Evolutionary conservation across 1,140 invertebrate species (phyloP).

Genomic region (Liolophura sinensis): DNA sequence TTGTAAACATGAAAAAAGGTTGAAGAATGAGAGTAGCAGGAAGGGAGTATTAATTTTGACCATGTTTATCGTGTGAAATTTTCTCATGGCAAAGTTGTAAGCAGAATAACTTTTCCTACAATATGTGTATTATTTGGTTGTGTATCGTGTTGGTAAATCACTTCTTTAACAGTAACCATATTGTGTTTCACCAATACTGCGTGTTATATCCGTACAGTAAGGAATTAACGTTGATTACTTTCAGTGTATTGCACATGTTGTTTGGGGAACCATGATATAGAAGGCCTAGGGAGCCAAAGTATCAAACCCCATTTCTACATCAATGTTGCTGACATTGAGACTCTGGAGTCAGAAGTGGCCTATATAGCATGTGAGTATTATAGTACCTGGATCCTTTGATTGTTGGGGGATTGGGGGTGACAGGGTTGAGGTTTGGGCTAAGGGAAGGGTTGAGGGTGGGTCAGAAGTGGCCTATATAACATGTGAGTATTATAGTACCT

Average conservation of each 20-base stretch:
- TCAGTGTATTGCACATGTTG: slow-evolving; percentile 61
- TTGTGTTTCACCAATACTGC: slow-evolving; percentile 3
- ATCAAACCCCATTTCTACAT: slow-evolving; percentile 59
- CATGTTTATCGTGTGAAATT: no score
- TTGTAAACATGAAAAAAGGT: no score
- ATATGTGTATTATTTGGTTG: no score
- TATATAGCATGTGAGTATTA: slow-evolving; percentile 58
- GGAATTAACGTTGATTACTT: slow-evolving; percentile 18
- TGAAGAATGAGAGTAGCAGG: no score
- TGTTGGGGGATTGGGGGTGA: no score
- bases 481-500: not conserved
- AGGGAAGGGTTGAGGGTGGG: no score
- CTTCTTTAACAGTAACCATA: not conserved
- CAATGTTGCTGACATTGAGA: slow-evolving; percentile 60
- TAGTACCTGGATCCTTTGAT: not conserved
- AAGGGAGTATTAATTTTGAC: no score
- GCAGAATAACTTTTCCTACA: no score
- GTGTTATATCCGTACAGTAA: not conserved
- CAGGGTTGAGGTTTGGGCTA: no score
- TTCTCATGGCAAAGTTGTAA: no score
- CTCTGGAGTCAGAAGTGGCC: slow-evolving; percentile 53
- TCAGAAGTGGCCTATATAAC: no score
- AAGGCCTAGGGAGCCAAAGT: slow-evolving; percentile 38
- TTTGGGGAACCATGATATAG: slow-evolving; percentile 53
- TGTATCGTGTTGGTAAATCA: no score